phyloP scores from a whole-genome alignment of 2,797 vertebrate species.

The Muscicapa comitata region DNA sequence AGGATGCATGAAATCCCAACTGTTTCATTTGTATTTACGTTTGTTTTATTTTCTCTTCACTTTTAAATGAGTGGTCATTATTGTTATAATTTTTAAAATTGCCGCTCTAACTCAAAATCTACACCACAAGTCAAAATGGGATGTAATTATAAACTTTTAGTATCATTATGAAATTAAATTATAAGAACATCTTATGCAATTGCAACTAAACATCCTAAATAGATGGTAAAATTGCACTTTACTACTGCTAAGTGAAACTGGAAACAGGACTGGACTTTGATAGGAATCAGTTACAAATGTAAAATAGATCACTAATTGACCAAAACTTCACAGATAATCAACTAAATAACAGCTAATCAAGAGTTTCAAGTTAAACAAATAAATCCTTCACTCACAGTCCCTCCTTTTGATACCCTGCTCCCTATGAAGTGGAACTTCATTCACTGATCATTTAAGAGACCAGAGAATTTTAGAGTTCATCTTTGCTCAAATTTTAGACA shows the following conservation, averaged over 20 bases:
- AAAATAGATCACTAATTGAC: background rate
- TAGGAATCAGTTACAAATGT: background rate
- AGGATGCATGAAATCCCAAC: background rate
- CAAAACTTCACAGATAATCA: background rate
- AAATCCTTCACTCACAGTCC: background rate
- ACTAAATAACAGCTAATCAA: background rate
- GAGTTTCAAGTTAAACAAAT: background rate
- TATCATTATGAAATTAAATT: background rate
- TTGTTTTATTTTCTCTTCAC: background rate
- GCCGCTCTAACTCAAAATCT: background rate
- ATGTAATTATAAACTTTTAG: background rate
- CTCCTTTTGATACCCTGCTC: background rate
- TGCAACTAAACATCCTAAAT: background rate
- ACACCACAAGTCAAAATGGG: background rate
- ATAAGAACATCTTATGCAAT: background rate
- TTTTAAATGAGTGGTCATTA: background rate
- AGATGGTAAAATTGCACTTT: background rate
- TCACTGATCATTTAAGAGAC: background rate
- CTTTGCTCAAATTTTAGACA: background rate
- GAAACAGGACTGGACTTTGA: background rate
- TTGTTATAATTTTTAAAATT: background rate
- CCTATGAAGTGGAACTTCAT: background rate
- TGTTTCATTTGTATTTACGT: background rate
- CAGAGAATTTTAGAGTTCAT: background rate
- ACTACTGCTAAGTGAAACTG: background rate